Percentiles rank a stretch among this genome's conserved stretches.
These are phyloP conservation scores for Rhinolophus sinicus DNA, from an alignment of 2,113 vertebrate species.

Conservation along the genomic window DNA sequence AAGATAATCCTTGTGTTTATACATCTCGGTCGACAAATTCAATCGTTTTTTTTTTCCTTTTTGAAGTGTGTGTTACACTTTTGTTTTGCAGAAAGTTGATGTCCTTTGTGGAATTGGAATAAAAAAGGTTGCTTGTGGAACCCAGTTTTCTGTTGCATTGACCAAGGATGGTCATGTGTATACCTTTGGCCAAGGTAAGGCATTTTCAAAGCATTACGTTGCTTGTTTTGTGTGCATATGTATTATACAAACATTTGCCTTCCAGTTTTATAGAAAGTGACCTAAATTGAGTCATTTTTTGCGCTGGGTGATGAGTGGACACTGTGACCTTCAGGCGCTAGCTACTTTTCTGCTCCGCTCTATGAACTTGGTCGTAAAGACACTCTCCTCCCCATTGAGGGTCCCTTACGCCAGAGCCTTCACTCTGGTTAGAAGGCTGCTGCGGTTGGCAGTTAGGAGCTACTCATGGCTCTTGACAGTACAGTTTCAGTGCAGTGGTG, in stretches of 20 bases:
- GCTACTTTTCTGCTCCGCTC: not conserved
- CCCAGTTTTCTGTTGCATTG: slow-evolving; percentile 91
- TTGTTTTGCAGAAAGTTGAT: slow-evolving; percentile 89
- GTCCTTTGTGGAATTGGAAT: slow-evolving; percentile 91
- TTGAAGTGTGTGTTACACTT: slow-evolving; percentile 4
- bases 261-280: not conserved
- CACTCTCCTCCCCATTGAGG: not conserved
- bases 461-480: not conserved
- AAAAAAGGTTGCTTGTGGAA: slow-evolving; percentile 92
- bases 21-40: not conserved
- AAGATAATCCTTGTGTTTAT: slow-evolving; percentile 7
- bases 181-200: slow-evolving; percentile 91
- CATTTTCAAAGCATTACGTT: not conserved
- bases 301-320: not conserved
- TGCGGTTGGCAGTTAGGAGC: not conserved
- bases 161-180: slow-evolving; percentile 91
- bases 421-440: not conserved
- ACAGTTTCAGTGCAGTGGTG: not conserved
- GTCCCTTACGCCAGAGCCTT: not conserved
- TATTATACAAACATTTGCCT: not conserved
- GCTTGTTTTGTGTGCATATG: not conserved
- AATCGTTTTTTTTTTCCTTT: not conserved
- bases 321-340: not conserved
- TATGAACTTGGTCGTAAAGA: slow-evolving; percentile 11
- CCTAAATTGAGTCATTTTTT: slow-evolving; percentile 22